phyloP scores from a whole-genome alignment of 1,140 invertebrate genomes.

The Amphibalanus amphitrite region DNA sequence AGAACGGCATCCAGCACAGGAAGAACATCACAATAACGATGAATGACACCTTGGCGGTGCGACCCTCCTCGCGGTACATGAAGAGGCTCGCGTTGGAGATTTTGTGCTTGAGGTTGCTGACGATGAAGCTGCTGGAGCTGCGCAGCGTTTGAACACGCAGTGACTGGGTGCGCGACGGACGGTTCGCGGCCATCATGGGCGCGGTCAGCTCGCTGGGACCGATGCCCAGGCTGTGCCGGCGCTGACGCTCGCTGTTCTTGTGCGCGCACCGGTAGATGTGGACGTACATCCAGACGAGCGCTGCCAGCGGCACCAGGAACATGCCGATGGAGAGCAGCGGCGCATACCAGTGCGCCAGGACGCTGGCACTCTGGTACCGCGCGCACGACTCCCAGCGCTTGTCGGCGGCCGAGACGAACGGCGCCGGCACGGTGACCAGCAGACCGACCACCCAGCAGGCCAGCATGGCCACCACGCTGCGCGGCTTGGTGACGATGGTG shows the following conservation, averaged over 20 bases:
- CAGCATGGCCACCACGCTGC: conserved; percentile 47
- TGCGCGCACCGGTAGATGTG: conserved; percentile 51
- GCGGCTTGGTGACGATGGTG: conserved; percentile 43
- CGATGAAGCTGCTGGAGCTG: conserved; percentile 25
- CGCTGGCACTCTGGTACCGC: conserved; percentile 2
- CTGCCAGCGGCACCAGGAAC: conserved; percentile 45
- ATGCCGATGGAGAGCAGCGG: conserved; percentile 33
- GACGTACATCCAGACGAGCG: conserved; percentile 48
- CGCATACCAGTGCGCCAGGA: conserved; percentile 28
- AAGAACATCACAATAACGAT: conserved; percentile 50
- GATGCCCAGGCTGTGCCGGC: conserved; percentile 34
- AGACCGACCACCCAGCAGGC: conserved; percentile 35
- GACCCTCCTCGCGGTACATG: conserved; percentile 57
- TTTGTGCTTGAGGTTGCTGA: conserved; percentile 48
- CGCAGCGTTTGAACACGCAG: conserved; percentile 28
- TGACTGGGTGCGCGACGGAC: conserved; percentile 31
- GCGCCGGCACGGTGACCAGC: conserved; percentile 34
- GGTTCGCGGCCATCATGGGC: neutral
- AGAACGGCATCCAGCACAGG: conserved; percentile 49
- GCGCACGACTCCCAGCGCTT: conserved; percentile 8
- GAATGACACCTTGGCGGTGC: conserved; percentile 58
- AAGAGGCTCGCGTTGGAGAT: conserved; percentile 69
- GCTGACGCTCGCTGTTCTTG: conserved; percentile 45
- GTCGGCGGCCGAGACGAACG: conserved; percentile 33
- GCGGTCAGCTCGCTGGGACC: neutral